These are phyloP conservation scores for Psylliodes chrysocephalus DNA, from an alignment of 2,888 invertebrate genomes.

Conservation along the genomic window DNA sequence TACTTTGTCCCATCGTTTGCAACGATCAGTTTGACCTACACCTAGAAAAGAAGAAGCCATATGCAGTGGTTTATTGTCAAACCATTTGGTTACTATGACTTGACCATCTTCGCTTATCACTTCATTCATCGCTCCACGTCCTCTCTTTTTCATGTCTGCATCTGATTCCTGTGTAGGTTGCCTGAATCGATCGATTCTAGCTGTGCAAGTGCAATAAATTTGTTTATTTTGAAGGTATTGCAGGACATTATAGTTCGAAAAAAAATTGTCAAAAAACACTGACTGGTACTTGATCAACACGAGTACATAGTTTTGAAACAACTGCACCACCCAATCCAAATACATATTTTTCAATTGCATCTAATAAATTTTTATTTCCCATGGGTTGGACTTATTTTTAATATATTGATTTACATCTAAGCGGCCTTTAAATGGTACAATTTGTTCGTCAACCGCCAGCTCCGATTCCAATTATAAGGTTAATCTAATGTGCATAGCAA, in stretches of 20 bases:
- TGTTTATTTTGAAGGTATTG: conserved; percentile 3
- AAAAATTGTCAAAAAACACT: background rate
- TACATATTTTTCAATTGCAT: background rate
- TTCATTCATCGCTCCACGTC: background rate
- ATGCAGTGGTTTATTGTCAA: too few relatives aligned
- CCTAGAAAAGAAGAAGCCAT: too few relatives aligned
- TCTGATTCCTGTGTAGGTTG: too few relatives aligned
- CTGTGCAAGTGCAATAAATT: background rate
- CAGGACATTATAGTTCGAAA: background rate
- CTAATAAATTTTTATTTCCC: background rate
- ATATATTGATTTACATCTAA: conserved; percentile 9
- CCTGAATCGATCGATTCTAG: conserved; percentile 2
- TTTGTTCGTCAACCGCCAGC: too few relatives aligned
- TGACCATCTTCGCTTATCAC: background rate
- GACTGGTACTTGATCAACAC: too few relatives aligned
- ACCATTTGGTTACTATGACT: background rate
- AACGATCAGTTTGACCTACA: too few relatives aligned
- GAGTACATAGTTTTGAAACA: too few relatives aligned
- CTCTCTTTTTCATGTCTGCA: too few relatives aligned
- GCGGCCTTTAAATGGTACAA: too few relatives aligned
- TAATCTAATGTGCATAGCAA: too few relatives aligned
- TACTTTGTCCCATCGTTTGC: too few relatives aligned
- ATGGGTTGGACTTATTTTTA: background rate
- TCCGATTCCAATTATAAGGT: conserved; percentile 1
- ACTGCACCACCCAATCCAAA: too few relatives aligned